phyloP scores from a whole-genome alignment of 2,113 vertebrate genomes.

The Nothoprocta pentlandii region DNA sequence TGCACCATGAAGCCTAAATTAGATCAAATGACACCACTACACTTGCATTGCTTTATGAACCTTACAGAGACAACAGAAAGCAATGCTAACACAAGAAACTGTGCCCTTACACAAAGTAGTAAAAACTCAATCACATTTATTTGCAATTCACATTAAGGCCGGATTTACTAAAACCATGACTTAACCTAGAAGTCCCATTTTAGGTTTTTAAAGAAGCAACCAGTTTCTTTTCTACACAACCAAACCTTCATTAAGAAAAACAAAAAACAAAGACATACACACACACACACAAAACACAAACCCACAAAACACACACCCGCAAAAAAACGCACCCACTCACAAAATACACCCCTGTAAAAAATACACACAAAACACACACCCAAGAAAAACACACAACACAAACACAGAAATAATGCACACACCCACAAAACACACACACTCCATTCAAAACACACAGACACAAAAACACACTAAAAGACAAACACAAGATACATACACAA shows the following conservation, averaged over 20 bases:
- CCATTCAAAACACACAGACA: too few species aligned
- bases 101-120: constrained; percentile 67
- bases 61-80: constrained; percentile 57
- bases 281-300: too few species aligned
- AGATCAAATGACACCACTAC: constrained; percentile 23
- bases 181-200: neutral
- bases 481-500: too few species aligned
- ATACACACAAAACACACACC: too few species aligned
- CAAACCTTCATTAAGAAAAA: neutral
- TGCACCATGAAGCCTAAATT: constrained; percentile 45
- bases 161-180: constrained; percentile 61
- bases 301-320: too few species aligned
- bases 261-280: neutral
- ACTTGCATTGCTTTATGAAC: constrained; percentile 42
- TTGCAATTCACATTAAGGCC: constrained; percentile 72
- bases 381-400: too few species aligned
- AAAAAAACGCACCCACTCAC: too few species aligned
- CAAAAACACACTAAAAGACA: too few species aligned
- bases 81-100: constrained; percentile 46
- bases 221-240: constrained; percentile 12
- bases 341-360: too few species aligned
- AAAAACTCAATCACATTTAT: constrained; percentile 65
- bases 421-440: too few species aligned
- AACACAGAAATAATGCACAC: too few species aligned
- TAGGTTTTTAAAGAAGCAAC: constrained; percentile 34